Conservation (phyloP, 2,888 invertebrate genomes). For the Synergus umbraculus region DNA sequence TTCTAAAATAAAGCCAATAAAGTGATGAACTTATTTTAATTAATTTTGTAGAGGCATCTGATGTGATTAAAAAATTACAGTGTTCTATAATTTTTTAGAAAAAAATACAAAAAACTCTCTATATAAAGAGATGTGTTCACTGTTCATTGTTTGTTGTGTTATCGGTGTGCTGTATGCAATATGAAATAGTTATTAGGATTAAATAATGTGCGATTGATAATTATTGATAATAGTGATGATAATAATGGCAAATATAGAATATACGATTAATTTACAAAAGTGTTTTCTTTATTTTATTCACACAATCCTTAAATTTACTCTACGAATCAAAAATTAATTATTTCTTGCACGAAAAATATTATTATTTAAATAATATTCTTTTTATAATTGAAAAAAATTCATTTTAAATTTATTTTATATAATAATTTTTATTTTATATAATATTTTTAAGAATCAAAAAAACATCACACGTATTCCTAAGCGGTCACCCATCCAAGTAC, state of each 20-base stretch:
- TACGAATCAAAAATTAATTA: background rate
- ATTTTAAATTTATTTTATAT: no score
- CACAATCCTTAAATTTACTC: background rate
- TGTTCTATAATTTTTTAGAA: constrained; percentile 23
- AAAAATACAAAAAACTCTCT: constrained; percentile 7
- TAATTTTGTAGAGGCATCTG: constrained; percentile 6
- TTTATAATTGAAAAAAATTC: background rate
- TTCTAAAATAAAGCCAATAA: background rate
- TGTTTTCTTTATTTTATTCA: background rate
- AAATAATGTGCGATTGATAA: constrained; percentile 31
- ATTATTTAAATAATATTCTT: background rate
- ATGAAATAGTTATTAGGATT: constrained; percentile 24
- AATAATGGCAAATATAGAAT: constrained; percentile 31
- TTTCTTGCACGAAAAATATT: background rate
- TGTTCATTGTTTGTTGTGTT: constrained; percentile 27
- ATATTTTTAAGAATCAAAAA: no score
- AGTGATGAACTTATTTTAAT: background rate
- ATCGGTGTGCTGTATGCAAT: constrained; percentile 39
- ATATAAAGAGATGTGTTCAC: constrained; percentile 24
- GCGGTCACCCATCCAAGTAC: no score
- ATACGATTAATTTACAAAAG: constrained; percentile 25
- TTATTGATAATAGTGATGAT: constrained; percentile 17
- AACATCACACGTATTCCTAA: no score
- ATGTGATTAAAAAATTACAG: constrained; percentile 10
- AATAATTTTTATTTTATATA: no score